Percentiles rank a stretch among this genome's conserved stretches.
Evolutionary conservation across 64 coral and sea anemone species (phyloP).

Genomic region (Stichodactyla mertensii): DNA sequence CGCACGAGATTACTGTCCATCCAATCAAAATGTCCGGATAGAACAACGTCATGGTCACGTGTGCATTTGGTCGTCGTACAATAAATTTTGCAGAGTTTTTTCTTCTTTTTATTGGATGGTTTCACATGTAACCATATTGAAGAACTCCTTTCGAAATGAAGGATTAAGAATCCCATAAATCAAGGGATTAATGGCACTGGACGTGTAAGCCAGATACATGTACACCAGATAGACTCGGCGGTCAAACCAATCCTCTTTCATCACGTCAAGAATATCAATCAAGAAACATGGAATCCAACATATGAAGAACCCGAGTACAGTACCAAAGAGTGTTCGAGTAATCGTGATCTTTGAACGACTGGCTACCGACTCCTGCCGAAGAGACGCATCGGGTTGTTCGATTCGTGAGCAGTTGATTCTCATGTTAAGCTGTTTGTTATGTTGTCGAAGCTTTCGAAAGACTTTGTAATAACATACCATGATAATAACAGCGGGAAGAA

Average conservation of each 20-base stretch:
- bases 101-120: neutral
- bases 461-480: conserved; percentile 68
- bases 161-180: conserved; percentile 59
- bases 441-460: conserved; percentile 49
- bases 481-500: conserved; percentile 65
- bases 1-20: too few species aligned
- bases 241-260: conserved; percentile 34
- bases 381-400: neutral
- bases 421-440: conserved; percentile 15
- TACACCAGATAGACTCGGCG: conserved; percentile 49
- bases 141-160: conserved; percentile 36
- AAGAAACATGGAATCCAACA: conserved; percentile 65
- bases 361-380: neutral
- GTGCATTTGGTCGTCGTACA: too few species aligned
- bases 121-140: conserved; percentile 31
- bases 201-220: conserved; percentile 52
- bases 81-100: too few species aligned
- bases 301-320: conserved; percentile 43
- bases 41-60: too few species aligned
- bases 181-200: conserved; percentile 51
- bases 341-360: conserved; percentile 41
- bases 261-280: conserved; percentile 43
- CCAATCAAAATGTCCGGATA: too few species aligned
- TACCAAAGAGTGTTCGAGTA: conserved; percentile 43
- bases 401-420: conserved; percentile 6